A percentile compares a stretch with the other conserved stretches of the same genome.
These are phyloP conservation scores for Willowsia nigromaculata DNA, from an alignment of 2,888 invertebrate species.

Conservation along the genomic window DNA sequence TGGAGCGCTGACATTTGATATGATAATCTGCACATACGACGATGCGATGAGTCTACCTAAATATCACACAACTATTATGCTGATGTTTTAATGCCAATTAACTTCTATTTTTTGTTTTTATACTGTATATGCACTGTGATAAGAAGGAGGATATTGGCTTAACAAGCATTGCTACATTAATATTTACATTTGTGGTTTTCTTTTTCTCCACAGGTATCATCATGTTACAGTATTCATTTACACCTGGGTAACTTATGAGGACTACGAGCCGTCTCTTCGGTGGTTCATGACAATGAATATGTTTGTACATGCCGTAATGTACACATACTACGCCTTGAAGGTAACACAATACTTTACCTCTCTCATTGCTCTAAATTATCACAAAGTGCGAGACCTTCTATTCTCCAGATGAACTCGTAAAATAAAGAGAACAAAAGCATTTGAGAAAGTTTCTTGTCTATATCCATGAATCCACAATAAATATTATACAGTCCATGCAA, in stretches of 20 bases:
- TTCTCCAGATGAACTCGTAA: neutral
- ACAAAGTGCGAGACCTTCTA: neutral
- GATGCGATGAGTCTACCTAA: neutral
- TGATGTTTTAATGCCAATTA: conserved; percentile 7
- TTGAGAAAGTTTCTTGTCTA: neutral
- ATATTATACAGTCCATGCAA: no score
- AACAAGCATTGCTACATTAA: neutral
- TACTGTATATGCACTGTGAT: neutral
- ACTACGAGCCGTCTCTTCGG: conserved; percentile 76
- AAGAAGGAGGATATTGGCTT: neutral
- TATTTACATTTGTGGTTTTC: neutral
- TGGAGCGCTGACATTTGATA: conserved; percentile 15
- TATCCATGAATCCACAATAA: neutral
- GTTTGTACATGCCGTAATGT: conserved; percentile 73
- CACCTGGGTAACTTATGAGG: conserved; percentile 80
- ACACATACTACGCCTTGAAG: conserved; percentile 76
- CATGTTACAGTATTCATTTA: conserved; percentile 82
- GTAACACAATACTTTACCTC: conserved; percentile 54
- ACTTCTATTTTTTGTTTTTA: conserved; percentile 21
- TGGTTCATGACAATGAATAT: conserved; percentile 77
- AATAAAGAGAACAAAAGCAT: neutral
- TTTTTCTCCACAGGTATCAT: conserved; percentile 80
- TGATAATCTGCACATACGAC: neutral
- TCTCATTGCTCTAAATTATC: neutral
- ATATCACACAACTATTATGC: neutral